Evolutionary conservation across 2,888 invertebrate species (phyloP).

Genomic region (Augochlorella aurata): DNA sequence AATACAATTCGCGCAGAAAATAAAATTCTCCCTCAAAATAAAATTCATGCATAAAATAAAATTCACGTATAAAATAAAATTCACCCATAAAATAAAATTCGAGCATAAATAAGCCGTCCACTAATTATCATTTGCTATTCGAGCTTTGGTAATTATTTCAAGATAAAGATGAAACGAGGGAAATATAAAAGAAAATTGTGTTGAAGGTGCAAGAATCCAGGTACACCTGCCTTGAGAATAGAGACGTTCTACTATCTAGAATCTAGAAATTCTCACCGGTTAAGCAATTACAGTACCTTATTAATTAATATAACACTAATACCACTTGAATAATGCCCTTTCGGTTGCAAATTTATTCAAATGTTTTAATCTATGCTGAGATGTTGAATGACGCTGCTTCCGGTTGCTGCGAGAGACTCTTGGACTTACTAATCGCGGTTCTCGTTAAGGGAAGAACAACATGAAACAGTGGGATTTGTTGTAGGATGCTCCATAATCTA

Average conservation of each 20-base stretch:
- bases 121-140: too few relatives aligned
- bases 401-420: neutral
- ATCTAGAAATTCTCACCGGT: neutral
- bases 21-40: too few relatives aligned
- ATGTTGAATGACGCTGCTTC: neutral
- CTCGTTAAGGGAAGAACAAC: neutral
- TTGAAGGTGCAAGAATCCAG: too few relatives aligned
- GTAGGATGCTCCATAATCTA: too few relatives aligned
- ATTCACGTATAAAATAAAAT: too few relatives aligned
- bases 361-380: neutral
- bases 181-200: too few relatives aligned
- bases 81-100: too few relatives aligned
- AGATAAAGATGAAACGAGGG: too few relatives aligned
- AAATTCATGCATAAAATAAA: too few relatives aligned
- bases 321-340: neutral
- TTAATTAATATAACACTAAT: neutral
- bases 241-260: neutral
- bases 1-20: too few relatives aligned
- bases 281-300: neutral
- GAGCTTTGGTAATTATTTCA: too few relatives aligned
- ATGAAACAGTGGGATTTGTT: neutral
- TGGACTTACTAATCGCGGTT: neutral
- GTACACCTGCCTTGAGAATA: neutral
- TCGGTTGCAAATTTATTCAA: neutral
- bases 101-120: too few relatives aligned